Base-by-base conservation (phyloP, 2,888 invertebrate species). In the Melitaea athalia region DNA sequence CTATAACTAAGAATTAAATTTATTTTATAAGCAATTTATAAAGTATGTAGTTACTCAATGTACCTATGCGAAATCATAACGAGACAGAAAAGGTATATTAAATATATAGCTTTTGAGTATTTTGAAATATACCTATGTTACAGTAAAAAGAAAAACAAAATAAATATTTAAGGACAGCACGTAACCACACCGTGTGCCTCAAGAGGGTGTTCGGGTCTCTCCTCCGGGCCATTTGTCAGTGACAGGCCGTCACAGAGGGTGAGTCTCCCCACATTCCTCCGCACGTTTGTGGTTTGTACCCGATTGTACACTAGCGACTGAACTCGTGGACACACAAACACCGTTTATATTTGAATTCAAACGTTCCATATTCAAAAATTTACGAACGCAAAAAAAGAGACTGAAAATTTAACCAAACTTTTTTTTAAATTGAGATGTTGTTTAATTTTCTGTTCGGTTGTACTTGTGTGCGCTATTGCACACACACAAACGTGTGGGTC, bases 221-320 rank as follows among this genome's bases (percentile, higher is more conserved):
- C 87, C 91, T 89, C 85, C 90, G 87, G 87, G 89, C 91, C 91
- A 92, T 92, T 92, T 92, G 92, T 92, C 92, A 91, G 91, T 91
- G 91, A 89, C 91, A 91, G 91, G 89, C 88, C 91, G 88, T 87
- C 88, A 86, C 85, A 80, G 78, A 74, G 74, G 77, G 75, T 69
- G 70, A 66, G 67, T 79, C 77, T 80, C 80, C 74, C 80, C 81
- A 78, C 79, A 80, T 78, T 86, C 86, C 85, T 77, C 82, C 79
- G 80, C 80, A 77, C 81, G 82, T 79, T 83, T 84, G 86, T 79
- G 85, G 84, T 83, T 80, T 85, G 85, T 83, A 82, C 81, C 81
- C 85, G 84, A 85, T 81, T 85, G 86, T 87, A 87, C 86, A 77
- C 81, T 82, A 84, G 68, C 68, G 63, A 60, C 55, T 67, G 43